These are phyloP conservation scores for Eupeodes corollae DNA, from an alignment of 1,140 invertebrate species.

Conservation along the genomic window DNA sequence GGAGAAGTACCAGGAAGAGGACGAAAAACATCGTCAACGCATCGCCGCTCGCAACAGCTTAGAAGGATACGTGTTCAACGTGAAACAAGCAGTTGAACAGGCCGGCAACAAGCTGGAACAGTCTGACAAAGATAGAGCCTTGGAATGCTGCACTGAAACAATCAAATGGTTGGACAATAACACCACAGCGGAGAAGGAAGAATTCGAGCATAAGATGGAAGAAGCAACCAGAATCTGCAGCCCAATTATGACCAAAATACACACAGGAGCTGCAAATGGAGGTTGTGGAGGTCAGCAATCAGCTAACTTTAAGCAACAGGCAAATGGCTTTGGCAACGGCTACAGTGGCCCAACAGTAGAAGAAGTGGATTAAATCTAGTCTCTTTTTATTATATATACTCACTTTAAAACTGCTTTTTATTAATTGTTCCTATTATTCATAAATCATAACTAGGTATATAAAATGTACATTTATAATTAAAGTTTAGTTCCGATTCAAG, in stretches of 20 bases:
- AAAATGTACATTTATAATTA: too few relatives aligned
- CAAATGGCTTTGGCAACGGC: slow-evolving; percentile 38
- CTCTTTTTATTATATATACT: too few relatives aligned
- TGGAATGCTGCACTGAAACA: slow-evolving; percentile 44
- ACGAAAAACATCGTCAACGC: slow-evolving; percentile 55
- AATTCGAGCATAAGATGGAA: slow-evolving; percentile 48
- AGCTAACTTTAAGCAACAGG: slow-evolving; percentile 37
- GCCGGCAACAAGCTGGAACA: slow-evolving; percentile 44
- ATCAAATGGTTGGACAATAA: slow-evolving; percentile 52
- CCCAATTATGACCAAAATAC: slow-evolving; percentile 46
- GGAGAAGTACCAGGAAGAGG: slow-evolving; percentile 39
- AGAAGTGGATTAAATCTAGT: slow-evolving; percentile 65
- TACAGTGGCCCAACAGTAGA: slow-evolving; percentile 52
- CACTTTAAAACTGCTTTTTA: too few relatives aligned
- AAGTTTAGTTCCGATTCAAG: too few relatives aligned
- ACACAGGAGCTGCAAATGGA: slow-evolving; percentile 38
- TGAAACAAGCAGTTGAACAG: slow-evolving; percentile 46
- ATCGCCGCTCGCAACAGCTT: slow-evolving; percentile 48
- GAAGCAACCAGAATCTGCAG: slow-evolving; percentile 42
- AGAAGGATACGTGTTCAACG: slow-evolving; percentile 61
- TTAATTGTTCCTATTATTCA: too few relatives aligned
- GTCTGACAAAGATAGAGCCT: slow-evolving; percentile 49
- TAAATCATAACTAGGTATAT: too few relatives aligned
- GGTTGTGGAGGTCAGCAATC: too few relatives aligned
- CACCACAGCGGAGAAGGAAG: slow-evolving; percentile 50